Evolutionary conservation across 2,888 invertebrate genomes (phyloP), one percentile per base, ranked within the genome.

Genomic region (Leuctra nigra): DNA sequence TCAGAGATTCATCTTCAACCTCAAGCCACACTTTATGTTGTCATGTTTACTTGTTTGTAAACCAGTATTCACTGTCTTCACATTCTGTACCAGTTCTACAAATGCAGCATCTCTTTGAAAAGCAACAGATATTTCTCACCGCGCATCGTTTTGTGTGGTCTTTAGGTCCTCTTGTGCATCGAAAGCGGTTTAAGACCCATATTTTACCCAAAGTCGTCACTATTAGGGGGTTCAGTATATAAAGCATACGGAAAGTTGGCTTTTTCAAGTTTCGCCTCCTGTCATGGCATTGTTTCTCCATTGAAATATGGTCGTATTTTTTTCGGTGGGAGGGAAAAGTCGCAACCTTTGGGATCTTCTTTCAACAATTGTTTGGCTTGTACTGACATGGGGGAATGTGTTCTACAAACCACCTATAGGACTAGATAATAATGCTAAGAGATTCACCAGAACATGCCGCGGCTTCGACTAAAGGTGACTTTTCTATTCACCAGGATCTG

Each of bases 311-410:
- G 50, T 29, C 18, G 50, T 20, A 35, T 33, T 4, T 35, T 35
- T 18, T n/a, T 4, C 11, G 44, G 33, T 33, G 50, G 50, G 16
- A 35, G 16, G 50, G 50, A 47, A 35, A 50, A 33, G 50, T 50
- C 50, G 33, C 50, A 20, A 50, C 50, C 50, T 50, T 50, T 50
- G 33, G 29, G 50, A 35, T 16, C 44, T 44, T 44, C 44, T 44
- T 20, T 23, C 23, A 23, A 44, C 44, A 23, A 23, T 44, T 20
- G 23, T 29, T 7, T 11, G 29, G 7, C 29, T 29, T 29, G 23
- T 18, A 23, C 44, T 23, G 44, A 20, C 44, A 23, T 13, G 23
- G 44, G 22, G 23, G 23, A 44, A 44, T 16, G 44, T 44, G 44
- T 44, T 44, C 44, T 7, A 44, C 44, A 44, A 44, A 44, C 44